These are phyloP conservation scores for Galagoides demidoff DNA, from an alignment of 2,797 vertebrate genomes.

Conservation along the genomic window DNA sequence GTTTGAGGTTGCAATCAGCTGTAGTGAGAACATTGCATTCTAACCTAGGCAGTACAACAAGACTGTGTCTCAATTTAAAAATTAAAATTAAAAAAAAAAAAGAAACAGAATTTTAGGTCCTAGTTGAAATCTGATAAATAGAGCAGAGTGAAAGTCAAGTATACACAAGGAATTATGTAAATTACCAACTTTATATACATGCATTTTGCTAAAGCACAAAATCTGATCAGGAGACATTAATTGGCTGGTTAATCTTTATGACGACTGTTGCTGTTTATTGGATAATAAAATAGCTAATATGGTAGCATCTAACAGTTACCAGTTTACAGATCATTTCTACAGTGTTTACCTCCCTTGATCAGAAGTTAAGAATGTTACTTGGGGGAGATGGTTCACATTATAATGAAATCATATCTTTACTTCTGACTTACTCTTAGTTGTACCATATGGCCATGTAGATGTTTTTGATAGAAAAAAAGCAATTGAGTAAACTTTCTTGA, in stretches of 20 bases:
- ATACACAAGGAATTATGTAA: neutral
- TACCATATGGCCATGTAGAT: neutral
- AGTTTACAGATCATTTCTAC: conserved; percentile 28
- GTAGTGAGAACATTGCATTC: neutral
- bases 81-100: neutral
- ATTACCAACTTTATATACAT: conserved; percentile 31
- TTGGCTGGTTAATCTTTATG: conserved; percentile 16
- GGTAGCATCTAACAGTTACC: conserved; percentile 2
- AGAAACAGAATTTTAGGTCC: conserved; percentile 13
- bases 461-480: conserved; percentile 48
- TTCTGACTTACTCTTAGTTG: neutral
- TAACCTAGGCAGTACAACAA: neutral
- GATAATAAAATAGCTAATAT: neutral
- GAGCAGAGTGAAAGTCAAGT: conserved; percentile 36
- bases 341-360: conserved; percentile 40
- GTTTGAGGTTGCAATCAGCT: neutral
- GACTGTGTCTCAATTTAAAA: neutral
- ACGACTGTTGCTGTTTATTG: neutral
- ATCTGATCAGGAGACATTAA: neutral
- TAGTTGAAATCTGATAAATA: conserved; percentile 28
- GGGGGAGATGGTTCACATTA: neutral
- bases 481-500: conserved; percentile 20
- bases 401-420: conserved; percentile 22
- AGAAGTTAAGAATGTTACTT: neutral
- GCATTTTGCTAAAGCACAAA: neutral